Conservation (phyloP, 2,888 invertebrate genomes). For the Synergus itoensis region DNA sequence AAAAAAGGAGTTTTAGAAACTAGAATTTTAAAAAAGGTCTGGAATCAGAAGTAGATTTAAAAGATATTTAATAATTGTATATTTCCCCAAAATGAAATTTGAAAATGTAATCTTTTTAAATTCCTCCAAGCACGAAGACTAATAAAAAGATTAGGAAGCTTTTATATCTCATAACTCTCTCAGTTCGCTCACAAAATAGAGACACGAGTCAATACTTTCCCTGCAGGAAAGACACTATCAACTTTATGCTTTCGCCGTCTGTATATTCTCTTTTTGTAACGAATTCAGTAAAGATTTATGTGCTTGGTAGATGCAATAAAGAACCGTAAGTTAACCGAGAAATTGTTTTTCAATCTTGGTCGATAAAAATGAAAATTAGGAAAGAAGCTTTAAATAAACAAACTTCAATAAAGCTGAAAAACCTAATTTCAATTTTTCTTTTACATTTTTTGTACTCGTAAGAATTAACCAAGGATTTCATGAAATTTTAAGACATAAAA, state of each 20-base stretch:
- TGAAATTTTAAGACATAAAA: no score
- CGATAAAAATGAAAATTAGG: background rate
- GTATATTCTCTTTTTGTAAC: background rate
- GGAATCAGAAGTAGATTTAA: no score
- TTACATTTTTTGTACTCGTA: no score
- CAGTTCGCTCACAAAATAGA: background rate
- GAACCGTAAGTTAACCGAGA: background rate
- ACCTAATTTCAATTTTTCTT: no score
- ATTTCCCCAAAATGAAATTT: no score
- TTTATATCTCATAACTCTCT: background rate
- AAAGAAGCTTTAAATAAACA: background rate
- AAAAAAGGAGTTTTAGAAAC: constrained; percentile 1
- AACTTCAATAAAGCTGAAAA: background rate
- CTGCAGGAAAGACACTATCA: background rate
- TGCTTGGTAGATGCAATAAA: background rate
- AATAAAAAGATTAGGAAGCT: background rate
- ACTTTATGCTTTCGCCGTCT: background rate
- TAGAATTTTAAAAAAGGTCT: background rate
- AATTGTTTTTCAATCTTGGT: background rate
- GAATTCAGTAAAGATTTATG: constrained; percentile 3
- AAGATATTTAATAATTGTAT: no score
- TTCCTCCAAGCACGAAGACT: no score
- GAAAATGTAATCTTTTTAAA: no score
- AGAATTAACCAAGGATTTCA: no score
- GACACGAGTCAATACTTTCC: background rate